Base-by-base conservation (phyloP, 2,797 vertebrate species). In the Falco peregrinus region DNA sequence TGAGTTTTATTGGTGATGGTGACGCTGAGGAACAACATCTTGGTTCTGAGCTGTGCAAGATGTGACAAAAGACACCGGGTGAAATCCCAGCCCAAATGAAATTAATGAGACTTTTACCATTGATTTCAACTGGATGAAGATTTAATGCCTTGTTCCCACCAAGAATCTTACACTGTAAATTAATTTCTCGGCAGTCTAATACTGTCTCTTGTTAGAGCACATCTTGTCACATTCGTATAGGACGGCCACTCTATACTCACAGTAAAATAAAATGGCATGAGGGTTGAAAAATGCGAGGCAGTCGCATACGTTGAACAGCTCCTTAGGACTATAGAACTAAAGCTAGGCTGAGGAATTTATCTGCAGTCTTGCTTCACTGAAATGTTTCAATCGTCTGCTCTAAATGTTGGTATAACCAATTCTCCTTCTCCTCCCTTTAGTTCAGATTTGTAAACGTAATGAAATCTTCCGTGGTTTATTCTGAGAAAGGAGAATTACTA, bases 381-480 rank as follows among this genome's bases (percentile, higher is more conserved):
- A 60, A 77, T 71, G 20, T 85, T 90, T 33, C 9, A 71, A 1
- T 89, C 10, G 7, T 37, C 41, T 68, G 18, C 50, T 50, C 11
- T 69, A 45, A 77, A 41, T 69, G 28, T 78, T 84, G 61, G 6
- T 64, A 53, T 68, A 90, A 50, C 24, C 29, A 50, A 26, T 71
- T 57, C 78, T 71, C 60, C 69, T 75, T 60, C 69, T 92, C 50
- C n/a, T 94, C 39, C 54, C 22, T 70, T 82, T 26, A 78, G 50
- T 26, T 95, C 69, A 65, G 43, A 84, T 75, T 93, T 94, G 54
- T 92, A 95, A 93, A 64, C 78, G 87, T 69, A 79, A 18, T 86
- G 65, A 85, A 91, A 37, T 95, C 57, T 92, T 94, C 78, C 61
- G n/a, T 50, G 75, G 71, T 83, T 89, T 85, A 45, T 83, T 83